These are phyloP conservation scores for Ciconia boyciana DNA, from an alignment of 2,113 vertebrate genomes.

Conservation along the genomic window DNA sequence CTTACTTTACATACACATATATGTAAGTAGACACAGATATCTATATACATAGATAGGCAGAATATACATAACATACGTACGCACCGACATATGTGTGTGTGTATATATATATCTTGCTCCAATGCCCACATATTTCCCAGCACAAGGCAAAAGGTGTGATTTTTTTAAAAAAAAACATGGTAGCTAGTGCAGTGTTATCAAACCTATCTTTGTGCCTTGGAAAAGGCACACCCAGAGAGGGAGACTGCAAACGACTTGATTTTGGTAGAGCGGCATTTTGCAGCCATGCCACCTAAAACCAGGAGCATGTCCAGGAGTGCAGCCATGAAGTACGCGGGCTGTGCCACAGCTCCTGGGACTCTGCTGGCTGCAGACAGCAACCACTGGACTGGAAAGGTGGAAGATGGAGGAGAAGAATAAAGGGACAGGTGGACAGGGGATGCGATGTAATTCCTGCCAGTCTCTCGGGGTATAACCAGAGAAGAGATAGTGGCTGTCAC, in stretches of 20 bases:
- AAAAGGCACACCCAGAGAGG: background rate
- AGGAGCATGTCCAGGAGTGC: background rate
- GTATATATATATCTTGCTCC: accelerated
- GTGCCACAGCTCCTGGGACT: background rate
- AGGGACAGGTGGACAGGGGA: background rate
- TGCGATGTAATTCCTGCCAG: background rate
- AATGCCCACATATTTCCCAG: background rate
- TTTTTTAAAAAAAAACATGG: background rate
- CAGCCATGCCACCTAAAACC: background rate
- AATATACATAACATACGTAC: background rate
- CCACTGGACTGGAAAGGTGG: background rate
- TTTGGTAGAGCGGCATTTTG: background rate
- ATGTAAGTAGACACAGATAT: background rate
- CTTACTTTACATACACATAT: background rate
- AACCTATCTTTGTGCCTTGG: background rate
- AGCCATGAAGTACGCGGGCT: background rate
- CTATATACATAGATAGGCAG: background rate
- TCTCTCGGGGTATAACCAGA: background rate
- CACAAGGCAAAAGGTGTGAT: conserved; percentile 9
- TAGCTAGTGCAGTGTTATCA: background rate
- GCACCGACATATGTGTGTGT: background rate
- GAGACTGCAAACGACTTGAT: background rate
- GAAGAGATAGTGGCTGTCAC: background rate
- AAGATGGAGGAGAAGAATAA: background rate
- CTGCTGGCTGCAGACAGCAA: background rate